These are phyloP conservation scores for Parus major DNA, from an alignment of 2,113 vertebrate species.

Conservation along the genomic window DNA sequence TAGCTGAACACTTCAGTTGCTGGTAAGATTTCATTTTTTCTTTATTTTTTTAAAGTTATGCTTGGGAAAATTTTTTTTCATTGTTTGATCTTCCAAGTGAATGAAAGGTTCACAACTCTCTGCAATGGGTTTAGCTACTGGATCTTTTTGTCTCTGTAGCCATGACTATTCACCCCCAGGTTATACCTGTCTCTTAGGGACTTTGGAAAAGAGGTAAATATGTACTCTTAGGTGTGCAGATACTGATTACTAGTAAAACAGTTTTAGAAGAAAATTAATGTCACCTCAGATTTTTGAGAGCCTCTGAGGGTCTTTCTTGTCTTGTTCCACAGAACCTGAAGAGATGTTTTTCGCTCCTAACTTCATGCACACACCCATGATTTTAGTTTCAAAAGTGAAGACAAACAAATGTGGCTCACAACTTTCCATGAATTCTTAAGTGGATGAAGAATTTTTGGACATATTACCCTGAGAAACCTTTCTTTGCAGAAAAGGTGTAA, in stretches of 20 bases:
- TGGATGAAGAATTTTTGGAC: background rate
- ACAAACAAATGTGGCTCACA: background rate
- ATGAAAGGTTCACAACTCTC: background rate
- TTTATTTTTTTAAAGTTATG: background rate
- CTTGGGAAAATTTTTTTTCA: fast-evolving
- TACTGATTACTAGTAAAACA: background rate
- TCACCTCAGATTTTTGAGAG: background rate
- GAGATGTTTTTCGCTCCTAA: background rate
- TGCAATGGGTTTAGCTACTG: background rate
- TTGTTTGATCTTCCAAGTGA: background rate
- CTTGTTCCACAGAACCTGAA: background rate
- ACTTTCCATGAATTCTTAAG: background rate
- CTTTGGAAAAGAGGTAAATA: background rate
- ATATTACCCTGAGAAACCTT: background rate
- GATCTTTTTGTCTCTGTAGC: background rate
- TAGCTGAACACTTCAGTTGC: background rate
- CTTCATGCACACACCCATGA: background rate
- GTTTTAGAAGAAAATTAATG: background rate
- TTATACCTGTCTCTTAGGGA: background rate
- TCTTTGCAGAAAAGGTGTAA: background rate
- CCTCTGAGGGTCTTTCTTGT: background rate
- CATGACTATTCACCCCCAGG: background rate
- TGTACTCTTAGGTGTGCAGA: background rate
- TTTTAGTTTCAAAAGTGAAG: background rate
- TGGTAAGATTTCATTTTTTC: background rate